phyloP scores from a whole-genome alignment of 2,888 invertebrate species.

The Xylocampa areola region DNA sequence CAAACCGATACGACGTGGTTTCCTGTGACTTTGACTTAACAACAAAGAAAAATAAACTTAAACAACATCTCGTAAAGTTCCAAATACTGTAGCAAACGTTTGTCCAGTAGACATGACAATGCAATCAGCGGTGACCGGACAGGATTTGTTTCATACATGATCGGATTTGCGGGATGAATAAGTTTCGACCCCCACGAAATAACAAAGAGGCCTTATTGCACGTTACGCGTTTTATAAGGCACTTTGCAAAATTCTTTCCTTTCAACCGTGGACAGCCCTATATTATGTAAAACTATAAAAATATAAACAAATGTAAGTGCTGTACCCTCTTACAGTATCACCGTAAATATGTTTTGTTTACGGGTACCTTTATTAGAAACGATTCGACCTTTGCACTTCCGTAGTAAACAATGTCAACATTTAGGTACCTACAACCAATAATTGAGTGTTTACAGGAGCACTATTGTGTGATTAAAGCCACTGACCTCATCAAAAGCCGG shows the following conservation, averaged over 20 bases:
- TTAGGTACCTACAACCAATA: neutral
- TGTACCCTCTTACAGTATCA: neutral
- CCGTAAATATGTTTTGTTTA: neutral
- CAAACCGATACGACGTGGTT: constrained; percentile 86
- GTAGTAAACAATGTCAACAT: neutral
- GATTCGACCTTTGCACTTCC: too few species aligned
- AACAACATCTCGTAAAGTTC: constrained; percentile 47
- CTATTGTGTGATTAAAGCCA: constrained; percentile 10
- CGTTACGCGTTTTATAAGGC: constrained; percentile 84
- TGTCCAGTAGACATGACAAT: constrained; percentile 87
- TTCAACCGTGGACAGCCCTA: constrained; percentile 60
- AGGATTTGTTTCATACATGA: constrained; percentile 89
- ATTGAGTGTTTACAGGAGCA: neutral
- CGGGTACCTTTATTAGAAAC: neutral
- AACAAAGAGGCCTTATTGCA: constrained; percentile 85
- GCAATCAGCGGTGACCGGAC: constrained; percentile 90
- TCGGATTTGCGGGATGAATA: constrained; percentile 89
- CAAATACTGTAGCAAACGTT: constrained; percentile 48
- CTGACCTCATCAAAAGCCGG: constrained; percentile 69
- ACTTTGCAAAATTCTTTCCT: constrained; percentile 83
- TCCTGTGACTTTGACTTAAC: constrained; percentile 63
- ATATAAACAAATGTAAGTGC: constrained; percentile 25
- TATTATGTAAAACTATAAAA: constrained; percentile 57
- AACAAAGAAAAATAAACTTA: constrained; percentile 28
- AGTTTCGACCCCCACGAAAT: constrained; percentile 89